Conservation (phyloP, 2,888 invertebrate genomes). For the Uloborus plumipes region DNA sequence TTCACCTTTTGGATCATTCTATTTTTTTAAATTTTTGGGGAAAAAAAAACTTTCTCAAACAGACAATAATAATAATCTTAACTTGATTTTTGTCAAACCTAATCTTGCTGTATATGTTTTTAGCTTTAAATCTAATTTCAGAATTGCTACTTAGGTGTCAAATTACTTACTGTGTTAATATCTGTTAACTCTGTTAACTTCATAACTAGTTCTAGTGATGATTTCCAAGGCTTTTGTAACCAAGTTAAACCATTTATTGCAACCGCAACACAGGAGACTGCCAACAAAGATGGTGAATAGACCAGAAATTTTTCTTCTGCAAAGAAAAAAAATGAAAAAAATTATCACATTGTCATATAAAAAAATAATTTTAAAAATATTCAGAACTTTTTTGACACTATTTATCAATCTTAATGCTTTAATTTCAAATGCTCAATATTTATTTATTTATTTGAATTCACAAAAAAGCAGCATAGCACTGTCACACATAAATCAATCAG, state of each 20-base stretch:
- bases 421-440: too few relatives aligned
- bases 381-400: background rate
- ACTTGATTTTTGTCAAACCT: too few relatives aligned
- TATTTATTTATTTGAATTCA: background rate
- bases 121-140: too few relatives aligned
- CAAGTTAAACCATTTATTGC: constrained; percentile 74
- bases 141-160: background rate
- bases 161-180: constrained; percentile 48
- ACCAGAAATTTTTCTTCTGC: constrained; percentile 49
- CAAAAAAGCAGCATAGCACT: background rate
- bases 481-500: too few relatives aligned
- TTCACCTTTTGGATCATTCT: too few relatives aligned
- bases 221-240: constrained; percentile 52
- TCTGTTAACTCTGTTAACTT: constrained; percentile 42
- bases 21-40: too few relatives aligned
- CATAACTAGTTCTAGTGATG: constrained; percentile 30
- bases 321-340: background rate
- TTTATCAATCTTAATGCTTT: too few relatives aligned
- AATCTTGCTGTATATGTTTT: too few relatives aligned
- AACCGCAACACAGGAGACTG: constrained; percentile 61
- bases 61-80: too few relatives aligned
- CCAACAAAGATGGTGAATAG: constrained; percentile 60
- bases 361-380: constrained; percentile 3
- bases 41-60: too few relatives aligned
- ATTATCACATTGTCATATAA: background rate